Base-by-base conservation (phyloP, 2,113 vertebrate species). In the Apistogramma diplotaenia region DNA sequence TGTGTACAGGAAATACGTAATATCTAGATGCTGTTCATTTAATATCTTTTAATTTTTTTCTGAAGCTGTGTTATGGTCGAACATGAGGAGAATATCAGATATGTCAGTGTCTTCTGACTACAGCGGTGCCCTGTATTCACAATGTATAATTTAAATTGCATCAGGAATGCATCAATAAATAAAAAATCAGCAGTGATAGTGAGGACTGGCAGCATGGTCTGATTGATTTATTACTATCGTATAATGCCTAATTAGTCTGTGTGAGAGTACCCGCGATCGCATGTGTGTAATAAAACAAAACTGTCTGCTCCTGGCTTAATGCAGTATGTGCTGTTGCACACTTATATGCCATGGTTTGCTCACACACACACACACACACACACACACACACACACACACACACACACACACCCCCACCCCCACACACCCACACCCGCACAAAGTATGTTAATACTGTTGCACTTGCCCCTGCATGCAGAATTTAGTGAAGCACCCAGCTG, bases 221-320 rank as follows among this genome's bases (percentile, higher is more conserved):
- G 31, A 5, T 12, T 19, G 11, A 56, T 74, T 43, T 60, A 77
- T 70, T 67, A 23, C 19, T 5, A 49, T 19, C 25, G 16, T 54
- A 31, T 65, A 60, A 49, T 18, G 11, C 5, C 16, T 49, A 67
- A 58, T 74, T 75, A 60, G 37, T 57, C 81, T 46, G 18, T 16
- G 37, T 37, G 33, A 23, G 29, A n/a, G 19, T 54, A 25, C 16
- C 29, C 29, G 53, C 62, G 46, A 31, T 55, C 21, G 10, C 40
- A 46, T 79, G 37, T 81, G 31, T 72, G 12, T 61, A 37, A n/a
- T 31, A 79, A 79, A 65, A 65, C 54, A 67, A 59, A 62, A 79
- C 23, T 29, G 23, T 55, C 40, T 19, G 3, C 33, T 71, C 31
- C 53, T 57, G 55, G 21, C 65, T 21, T 73, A 62, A 43, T 81